Percentiles rank a stretch among this genome's conserved stretches.
Conservation (phyloP, 2,888 invertebrate genomes). For the Oxytorus armatus region DNA sequence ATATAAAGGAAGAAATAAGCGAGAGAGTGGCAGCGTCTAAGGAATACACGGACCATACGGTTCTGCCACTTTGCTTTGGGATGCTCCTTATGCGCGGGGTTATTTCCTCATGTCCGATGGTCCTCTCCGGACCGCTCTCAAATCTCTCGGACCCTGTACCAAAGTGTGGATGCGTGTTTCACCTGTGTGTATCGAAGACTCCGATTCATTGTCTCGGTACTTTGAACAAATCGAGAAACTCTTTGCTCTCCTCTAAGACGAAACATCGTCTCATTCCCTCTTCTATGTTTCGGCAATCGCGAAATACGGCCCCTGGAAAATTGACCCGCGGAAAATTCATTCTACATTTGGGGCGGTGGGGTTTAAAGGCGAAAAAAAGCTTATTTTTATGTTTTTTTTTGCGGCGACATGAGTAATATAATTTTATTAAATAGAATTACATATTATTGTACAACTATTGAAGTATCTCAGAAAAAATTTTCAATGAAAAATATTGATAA, state of each 20-base stretch:
- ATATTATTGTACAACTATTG: too few relatives aligned
- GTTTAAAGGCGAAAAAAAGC: too few relatives aligned
- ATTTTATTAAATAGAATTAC: too few relatives aligned
- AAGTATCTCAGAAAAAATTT: too few relatives aligned
- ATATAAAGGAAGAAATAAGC: not conserved
- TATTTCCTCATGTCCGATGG: not conserved
- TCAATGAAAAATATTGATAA: too few relatives aligned
- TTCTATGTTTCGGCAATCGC: too few relatives aligned
- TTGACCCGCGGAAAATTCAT: too few relatives aligned
- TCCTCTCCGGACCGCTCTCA: not conserved
- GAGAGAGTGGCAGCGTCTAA: not conserved
- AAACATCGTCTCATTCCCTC: not conserved
- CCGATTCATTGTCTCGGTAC: conserved; percentile 31
- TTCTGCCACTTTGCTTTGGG: conserved; percentile 25
- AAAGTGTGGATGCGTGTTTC: not conserved
- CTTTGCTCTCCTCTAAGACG: not conserved
- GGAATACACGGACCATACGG: conserved; percentile 32
- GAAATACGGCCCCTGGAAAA: too few relatives aligned
- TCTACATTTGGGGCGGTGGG: too few relatives aligned
- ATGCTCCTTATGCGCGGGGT: not conserved
- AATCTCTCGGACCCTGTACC: not conserved
- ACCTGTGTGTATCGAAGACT: too few relatives aligned
- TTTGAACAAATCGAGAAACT: conserved; percentile 45
- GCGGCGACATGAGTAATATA: too few relatives aligned
- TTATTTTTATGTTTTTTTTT: too few relatives aligned